Evolutionary conservation across 1,140 invertebrate genomes (phyloP).

Genomic region (Drosophila sp.): DNA sequence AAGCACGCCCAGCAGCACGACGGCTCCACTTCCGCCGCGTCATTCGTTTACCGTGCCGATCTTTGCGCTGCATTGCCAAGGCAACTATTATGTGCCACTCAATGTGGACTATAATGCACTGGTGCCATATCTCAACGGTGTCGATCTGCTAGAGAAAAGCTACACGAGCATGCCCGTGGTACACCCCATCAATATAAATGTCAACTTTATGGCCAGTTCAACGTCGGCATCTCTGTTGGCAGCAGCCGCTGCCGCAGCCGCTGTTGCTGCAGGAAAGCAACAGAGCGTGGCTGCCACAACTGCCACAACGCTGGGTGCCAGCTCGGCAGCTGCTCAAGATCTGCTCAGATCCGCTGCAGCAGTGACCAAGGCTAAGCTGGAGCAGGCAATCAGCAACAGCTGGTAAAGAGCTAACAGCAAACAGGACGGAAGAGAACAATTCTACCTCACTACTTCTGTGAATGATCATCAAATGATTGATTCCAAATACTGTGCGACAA

Average conservation of each 20-base stretch:
- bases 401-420: slow-evolving; percentile 53
- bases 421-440: slow-evolving; percentile 66
- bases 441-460: slow-evolving; percentile 84
- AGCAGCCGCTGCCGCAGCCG: slow-evolving; percentile 74
- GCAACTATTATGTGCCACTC: slow-evolving; percentile 95
- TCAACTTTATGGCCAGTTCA: slow-evolving; percentile 88
- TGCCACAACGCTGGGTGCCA: slow-evolving; percentile 87
- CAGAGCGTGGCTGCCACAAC: slow-evolving; percentile 36
- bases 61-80: slow-evolving; percentile 92
- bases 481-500: slow-evolving; percentile 62
- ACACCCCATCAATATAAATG: slow-evolving; percentile 96
- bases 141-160: slow-evolving; percentile 86
- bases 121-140: slow-evolving; percentile 88
- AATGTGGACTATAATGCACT: slow-evolving; percentile 93
- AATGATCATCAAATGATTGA: slow-evolving; percentile 80
- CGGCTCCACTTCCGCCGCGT: slow-evolving; percentile 66
- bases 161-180: slow-evolving; percentile 87
- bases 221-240: slow-evolving; percentile 64
- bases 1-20: slow-evolving; percentile 79
- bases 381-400: slow-evolving; percentile 72
- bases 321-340: slow-evolving; percentile 53
- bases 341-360: slow-evolving; percentile 54
- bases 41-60: slow-evolving; percentile 88
- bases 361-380: slow-evolving; percentile 72
- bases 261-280: slow-evolving; percentile 70